Evolutionary conservation across 2,797 vertebrate species (phyloP).

Genomic region (Pteronotus mesoamericanus): DNA sequence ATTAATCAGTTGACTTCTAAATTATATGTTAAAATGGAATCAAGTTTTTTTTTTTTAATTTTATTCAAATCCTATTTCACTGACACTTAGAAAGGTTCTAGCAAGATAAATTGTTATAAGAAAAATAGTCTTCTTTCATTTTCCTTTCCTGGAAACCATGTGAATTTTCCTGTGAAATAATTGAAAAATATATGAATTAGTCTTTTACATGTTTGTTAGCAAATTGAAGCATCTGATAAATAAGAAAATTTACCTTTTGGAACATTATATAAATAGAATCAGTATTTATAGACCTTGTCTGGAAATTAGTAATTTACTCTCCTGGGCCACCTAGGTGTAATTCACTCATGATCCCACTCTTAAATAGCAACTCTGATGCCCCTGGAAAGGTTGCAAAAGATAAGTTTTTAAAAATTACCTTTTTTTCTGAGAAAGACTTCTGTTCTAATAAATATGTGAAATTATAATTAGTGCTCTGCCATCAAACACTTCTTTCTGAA

Average conservation of each 20-base stretch:
- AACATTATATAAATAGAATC: not conserved
- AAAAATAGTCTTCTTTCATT: not conserved
- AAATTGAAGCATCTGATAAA: not conserved
- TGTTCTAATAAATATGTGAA: constrained; percentile 11
- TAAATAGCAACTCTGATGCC: not conserved
- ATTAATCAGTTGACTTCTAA: constrained; percentile 27
- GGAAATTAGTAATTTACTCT: not conserved
- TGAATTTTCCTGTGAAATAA: constrained; percentile 2
- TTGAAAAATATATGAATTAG: not conserved
- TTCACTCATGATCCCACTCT: not conserved
- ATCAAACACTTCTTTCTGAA: not conserved
- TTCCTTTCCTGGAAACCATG: not conserved
- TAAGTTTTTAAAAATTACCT: not conserved
- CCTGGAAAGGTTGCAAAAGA: constrained; percentile 36
- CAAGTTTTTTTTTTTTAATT: not conserved
- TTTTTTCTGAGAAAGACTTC: not conserved
- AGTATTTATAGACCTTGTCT: not conserved
- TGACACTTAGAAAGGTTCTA: not conserved
- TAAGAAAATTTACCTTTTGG: not conserved
- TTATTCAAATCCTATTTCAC: not conserved
- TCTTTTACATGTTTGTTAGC: not conserved
- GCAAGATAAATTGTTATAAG: not conserved
- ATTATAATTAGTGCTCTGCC: constrained; percentile 23
- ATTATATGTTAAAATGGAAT: not conserved
- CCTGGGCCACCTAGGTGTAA: not conserved